Conservation (phyloP, 2,888 invertebrate species). For the Tiliacea citrago region DNA sequence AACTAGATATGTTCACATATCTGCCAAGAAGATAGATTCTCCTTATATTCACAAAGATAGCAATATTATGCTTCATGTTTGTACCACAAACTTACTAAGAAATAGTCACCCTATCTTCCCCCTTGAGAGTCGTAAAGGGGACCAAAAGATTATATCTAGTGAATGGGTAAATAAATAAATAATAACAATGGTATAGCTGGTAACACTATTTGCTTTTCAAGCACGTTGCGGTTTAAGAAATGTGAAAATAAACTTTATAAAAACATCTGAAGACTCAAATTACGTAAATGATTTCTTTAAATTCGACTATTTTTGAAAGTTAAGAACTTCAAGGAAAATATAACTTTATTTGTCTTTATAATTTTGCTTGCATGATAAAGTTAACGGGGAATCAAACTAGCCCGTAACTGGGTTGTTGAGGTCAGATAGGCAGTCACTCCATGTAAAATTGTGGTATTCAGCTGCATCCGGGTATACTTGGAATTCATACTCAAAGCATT, state of each 20-base stretch:
- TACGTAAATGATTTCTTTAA: background rate
- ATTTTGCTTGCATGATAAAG: background rate
- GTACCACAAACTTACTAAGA: constrained; percentile 13
- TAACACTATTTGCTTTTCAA: constrained; percentile 9
- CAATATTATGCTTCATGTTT: constrained; percentile 12
- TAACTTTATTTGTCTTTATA: background rate
- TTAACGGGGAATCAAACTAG: too few species aligned
- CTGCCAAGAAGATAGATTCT: background rate
- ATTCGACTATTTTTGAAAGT: background rate
- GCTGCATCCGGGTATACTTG: background rate
- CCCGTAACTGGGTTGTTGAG: background rate
- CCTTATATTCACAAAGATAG: constrained; percentile 12
- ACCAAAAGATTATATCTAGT: constrained; percentile 47
- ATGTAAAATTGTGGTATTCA: background rate
- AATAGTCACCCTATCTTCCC: constrained; percentile 51
- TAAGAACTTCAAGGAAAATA: background rate
- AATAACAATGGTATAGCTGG: constrained; percentile 13
- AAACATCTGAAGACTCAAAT: background rate
- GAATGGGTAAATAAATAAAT: constrained; percentile 37
- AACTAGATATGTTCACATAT: background rate
- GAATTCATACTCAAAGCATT: too few species aligned
- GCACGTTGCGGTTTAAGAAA: background rate
- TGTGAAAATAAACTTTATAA: background rate
- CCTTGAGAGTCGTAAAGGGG: constrained; percentile 41
- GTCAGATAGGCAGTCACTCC: too few species aligned